Percentiles rank a stretch among this genome's conserved stretches.
Conservation (phyloP, 2,113 vertebrate genomes). For the Lepidiolamprologus cunningtoni region DNA sequence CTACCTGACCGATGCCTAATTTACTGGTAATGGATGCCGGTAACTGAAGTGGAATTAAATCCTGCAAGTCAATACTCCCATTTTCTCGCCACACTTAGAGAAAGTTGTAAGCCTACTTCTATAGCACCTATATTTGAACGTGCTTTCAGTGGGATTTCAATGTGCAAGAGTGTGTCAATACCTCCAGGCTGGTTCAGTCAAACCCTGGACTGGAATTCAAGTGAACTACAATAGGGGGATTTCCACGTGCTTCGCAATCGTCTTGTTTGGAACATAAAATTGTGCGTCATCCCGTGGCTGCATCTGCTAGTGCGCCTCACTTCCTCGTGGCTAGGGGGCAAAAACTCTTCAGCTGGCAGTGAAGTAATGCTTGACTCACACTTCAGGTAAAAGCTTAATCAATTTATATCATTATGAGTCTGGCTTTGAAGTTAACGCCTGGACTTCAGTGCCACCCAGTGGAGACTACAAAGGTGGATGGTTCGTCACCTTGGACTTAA, state of each 20-base stretch:
- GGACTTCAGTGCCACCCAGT: conserved; percentile 67
- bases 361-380: conserved; percentile 50
- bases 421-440: conserved; percentile 25
- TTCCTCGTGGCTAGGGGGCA: conserved; percentile 38
- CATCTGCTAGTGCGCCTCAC: conserved; percentile 41
- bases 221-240: conserved; percentile 51
- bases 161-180: conserved; percentile 19
- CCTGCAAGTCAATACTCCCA: background rate
- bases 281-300: conserved; percentile 47
- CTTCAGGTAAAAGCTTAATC: conserved; percentile 48
- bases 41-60: background rate
- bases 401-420: conserved; percentile 25
- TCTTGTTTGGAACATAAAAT: conserved; percentile 32
- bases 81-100: background rate
- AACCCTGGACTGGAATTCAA: conserved; percentile 59
- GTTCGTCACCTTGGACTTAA: background rate
- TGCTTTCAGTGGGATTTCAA: background rate
- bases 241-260: conserved; percentile 56
- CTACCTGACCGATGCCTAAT: background rate
- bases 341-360: conserved; percentile 34
- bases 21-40: background rate
- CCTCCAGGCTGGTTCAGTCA: conserved; percentile 57
- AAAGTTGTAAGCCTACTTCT: background rate
- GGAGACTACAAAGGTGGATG: conserved; percentile 24
- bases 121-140: background rate